phyloP scores from a whole-genome alignment of 2,797 vertebrate genomes.

The Danionella dracula region DNA sequence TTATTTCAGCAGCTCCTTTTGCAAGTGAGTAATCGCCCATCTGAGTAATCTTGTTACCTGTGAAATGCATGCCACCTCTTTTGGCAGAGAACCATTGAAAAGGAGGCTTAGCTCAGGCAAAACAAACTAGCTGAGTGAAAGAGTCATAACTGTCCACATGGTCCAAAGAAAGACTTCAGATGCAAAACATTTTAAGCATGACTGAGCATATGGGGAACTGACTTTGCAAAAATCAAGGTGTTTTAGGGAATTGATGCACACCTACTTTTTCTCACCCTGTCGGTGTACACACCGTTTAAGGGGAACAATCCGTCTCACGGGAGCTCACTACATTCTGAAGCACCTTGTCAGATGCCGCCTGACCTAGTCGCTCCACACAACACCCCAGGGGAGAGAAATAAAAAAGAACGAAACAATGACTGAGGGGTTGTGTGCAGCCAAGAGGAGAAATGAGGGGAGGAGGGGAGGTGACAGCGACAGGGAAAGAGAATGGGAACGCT shows the following conservation, averaged over 20 bases:
- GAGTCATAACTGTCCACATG: not conserved
- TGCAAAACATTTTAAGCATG: not conserved
- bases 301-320: constrained; percentile 76
- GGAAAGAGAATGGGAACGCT: constrained; percentile 52
- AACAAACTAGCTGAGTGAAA: constrained; percentile 23
- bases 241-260: constrained; percentile 35
- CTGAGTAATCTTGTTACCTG: constrained; percentile 93
- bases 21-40: constrained; percentile 94
- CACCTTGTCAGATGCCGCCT: constrained; percentile 74
- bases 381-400: constrained; percentile 51
- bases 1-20: constrained; percentile 77
- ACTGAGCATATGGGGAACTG: not conserved
- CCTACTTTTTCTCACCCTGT: constrained; percentile 47
- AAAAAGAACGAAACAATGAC: constrained; percentile 57
- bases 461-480: constrained; percentile 43
- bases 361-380: constrained; percentile 60
- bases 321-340: constrained; percentile 77
- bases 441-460: constrained; percentile 43
- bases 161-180: not conserved
- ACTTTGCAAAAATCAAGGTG: not conserved
- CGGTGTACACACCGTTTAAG: constrained; percentile 64
- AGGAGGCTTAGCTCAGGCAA: constrained; percentile 39
- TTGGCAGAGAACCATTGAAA: constrained; percentile 84
- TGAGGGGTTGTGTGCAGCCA: constrained; percentile 51
- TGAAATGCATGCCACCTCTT: constrained; percentile 88